Evolutionary conservation across 2,113 vertebrate species (phyloP), one percentile per base, ranked within the genome.

Genomic region (Pterocles orientalis): DNA sequence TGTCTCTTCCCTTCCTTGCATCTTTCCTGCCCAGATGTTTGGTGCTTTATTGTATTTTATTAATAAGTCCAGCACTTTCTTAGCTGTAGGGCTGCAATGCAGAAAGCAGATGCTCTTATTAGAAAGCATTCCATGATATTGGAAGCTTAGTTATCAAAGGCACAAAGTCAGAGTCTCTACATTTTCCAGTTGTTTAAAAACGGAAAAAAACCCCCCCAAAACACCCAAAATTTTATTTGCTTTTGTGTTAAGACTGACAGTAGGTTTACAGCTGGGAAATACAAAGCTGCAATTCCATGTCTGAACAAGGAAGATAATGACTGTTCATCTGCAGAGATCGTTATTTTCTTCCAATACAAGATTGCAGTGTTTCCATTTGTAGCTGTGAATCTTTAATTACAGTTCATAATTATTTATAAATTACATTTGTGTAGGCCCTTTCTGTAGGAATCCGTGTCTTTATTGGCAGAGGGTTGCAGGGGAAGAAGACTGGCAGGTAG

Each of bases 21-120:
- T 91, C 34, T 79, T 71, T 84, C 60, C 66, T 11, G 0, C 81
- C 89, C 77, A 84, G 84, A 86, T 93, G 73, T 87, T 95, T 72
- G 53, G 10, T 56, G 75, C 17, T 82, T 83, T 51, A 78, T 92
- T 97, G 60, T 94, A 65, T 80, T 96, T 94, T 94, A 92, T 94
- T 94, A 93, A 29, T 72, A 94, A 87, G 58, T 87, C 70, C n/a
- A 70, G 12, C 0, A 1, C 51, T 90, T 96, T 83, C 77, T 69
- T 95, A 85, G 73, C 92, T 92, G 48, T 92, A 72, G 66, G 80
- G 83, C 78, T 93, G 70, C 70, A 71, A 24, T 41, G 66, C 80
- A 91, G 86, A 39, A 72, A 62, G 57, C 92, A 96, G 95, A 88
- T 93, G 79, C 56, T 94, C 12, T 36, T 94, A 17, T 88, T 86